Evolutionary conservation across 2,113 vertebrate species (phyloP).

Genomic region (Pelecanoides urinatrix): DNA sequence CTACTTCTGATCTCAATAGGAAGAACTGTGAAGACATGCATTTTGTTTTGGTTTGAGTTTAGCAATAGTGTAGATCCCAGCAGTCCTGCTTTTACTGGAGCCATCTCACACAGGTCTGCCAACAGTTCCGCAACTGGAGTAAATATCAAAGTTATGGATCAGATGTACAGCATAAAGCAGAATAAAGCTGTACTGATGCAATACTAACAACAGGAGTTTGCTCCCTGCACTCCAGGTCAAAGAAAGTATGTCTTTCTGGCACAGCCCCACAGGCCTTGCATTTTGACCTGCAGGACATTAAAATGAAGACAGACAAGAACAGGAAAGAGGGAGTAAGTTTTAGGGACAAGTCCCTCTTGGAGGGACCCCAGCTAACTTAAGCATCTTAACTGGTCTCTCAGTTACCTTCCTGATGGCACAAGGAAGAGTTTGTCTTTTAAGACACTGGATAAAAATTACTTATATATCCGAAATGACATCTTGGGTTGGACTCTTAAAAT

Average conservation of each 20-base stretch:
- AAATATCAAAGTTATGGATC: constrained; percentile 9
- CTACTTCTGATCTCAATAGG: constrained; percentile 13
- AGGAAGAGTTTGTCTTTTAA: background rate
- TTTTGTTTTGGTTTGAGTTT: constrained; percentile 37
- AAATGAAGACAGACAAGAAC: background rate
- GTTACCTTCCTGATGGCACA: background rate
- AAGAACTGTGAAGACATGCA: background rate
- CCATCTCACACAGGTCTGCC: background rate
- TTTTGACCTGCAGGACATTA: background rate
- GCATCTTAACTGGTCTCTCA: background rate
- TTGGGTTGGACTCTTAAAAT: background rate
- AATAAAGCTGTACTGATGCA: background rate
- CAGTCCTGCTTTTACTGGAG: constrained; percentile 43
- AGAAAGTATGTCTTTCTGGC: background rate
- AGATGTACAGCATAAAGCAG: background rate
- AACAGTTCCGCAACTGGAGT: background rate
- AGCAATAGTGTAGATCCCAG: constrained; percentile 5
- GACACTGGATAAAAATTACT: background rate
- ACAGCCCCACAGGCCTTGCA: background rate
- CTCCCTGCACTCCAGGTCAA: background rate
- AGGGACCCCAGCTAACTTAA: background rate
- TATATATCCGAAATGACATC: background rate
- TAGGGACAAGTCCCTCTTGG: background rate
- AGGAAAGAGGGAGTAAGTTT: background rate
- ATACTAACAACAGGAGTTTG: background rate